Conservation (phyloP, 2,797 vertebrate species). For the Glyptemys insculpta region DNA sequence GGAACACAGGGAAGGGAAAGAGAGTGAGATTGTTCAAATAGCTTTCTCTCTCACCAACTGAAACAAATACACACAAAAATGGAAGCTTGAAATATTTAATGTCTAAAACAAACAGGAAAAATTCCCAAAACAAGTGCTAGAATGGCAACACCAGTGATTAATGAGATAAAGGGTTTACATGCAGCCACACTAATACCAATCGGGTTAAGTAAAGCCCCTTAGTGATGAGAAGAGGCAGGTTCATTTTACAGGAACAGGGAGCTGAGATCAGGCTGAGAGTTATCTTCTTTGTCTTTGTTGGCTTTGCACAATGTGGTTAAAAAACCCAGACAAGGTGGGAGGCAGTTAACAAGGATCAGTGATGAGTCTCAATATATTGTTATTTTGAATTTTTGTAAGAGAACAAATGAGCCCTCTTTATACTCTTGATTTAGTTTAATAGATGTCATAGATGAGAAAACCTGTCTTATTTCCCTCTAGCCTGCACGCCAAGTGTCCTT, state of each 20-base stretch:
- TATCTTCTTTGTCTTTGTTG: not conserved
- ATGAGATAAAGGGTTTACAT: not conserved
- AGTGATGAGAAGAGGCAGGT: not conserved
- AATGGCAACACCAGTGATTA: not conserved
- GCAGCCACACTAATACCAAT: not conserved
- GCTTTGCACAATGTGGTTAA: not conserved
- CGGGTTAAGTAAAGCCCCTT: constrained; percentile 8
- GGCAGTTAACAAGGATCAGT: constrained; percentile 2
- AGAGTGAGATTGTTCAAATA: not conserved
- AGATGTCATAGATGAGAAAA: constrained; percentile 26
- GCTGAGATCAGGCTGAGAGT: not conserved
- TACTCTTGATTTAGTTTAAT: constrained; percentile 30
- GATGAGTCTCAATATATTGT: constrained; percentile 14
- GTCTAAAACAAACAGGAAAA: constrained; percentile 30
- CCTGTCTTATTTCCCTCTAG: not conserved
- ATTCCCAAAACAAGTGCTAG: constrained; percentile 45
- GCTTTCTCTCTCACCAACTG: not conserved
- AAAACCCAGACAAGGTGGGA: not conserved
- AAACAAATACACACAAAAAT: constrained; percentile 19
- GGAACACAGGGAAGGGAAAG: not conserved
- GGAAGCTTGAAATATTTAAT: constrained; percentile 63
- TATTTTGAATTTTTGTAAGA: constrained; percentile 41
- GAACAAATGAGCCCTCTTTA: constrained; percentile 53
- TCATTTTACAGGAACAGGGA: not conserved
- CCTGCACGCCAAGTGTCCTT: not conserved